phyloP scores from a whole-genome alignment of 2,797 vertebrate genomes.

The Ispidina picta region DNA sequence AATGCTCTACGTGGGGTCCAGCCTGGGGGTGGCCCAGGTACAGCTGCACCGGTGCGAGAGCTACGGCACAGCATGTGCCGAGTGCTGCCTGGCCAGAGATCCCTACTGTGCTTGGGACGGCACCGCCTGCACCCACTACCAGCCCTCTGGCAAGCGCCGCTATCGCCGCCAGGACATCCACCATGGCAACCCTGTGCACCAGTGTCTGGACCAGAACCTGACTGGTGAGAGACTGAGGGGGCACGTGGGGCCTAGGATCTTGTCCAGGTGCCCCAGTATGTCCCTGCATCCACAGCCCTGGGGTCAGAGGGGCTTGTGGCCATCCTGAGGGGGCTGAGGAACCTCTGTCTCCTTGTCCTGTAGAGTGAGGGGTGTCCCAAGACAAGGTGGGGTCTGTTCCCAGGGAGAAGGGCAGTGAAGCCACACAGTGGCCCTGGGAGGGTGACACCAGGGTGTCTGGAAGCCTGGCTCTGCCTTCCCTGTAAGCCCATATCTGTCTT shows the following conservation, averaged over 20 bases:
- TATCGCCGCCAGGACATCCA: conserved; percentile 86
- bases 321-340: neutral
- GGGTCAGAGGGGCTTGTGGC: fast-evolving
- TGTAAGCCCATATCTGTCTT: neutral
- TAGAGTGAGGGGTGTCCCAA: neutral
- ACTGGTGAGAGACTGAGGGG: conserved; percentile 78
- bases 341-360: fast-evolving
- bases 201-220: conserved; percentile 89
- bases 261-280: fast-evolving
- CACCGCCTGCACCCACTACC: conserved; percentile 82
- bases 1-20: conserved; percentile 87
- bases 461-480: neutral
- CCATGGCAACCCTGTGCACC: conserved; percentile 86
- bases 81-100: conserved; percentile 94
- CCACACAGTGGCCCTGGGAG: fast-evolving
- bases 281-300: neutral
- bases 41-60: conserved; percentile 89
- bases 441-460: neutral
- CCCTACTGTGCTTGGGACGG: conserved; percentile 96
- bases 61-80: conserved; percentile 90
- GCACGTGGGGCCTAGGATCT: neutral
- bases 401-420: neutral
- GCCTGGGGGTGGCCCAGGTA: conserved; percentile 85
- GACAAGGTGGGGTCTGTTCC: neutral
- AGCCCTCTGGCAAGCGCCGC: conserved; percentile 83